Percentiles rank a stretch among this genome's conserved stretches.
phyloP scores from a whole-genome alignment of 2,113 vertebrate species.

The Scomber japonicus region DNA sequence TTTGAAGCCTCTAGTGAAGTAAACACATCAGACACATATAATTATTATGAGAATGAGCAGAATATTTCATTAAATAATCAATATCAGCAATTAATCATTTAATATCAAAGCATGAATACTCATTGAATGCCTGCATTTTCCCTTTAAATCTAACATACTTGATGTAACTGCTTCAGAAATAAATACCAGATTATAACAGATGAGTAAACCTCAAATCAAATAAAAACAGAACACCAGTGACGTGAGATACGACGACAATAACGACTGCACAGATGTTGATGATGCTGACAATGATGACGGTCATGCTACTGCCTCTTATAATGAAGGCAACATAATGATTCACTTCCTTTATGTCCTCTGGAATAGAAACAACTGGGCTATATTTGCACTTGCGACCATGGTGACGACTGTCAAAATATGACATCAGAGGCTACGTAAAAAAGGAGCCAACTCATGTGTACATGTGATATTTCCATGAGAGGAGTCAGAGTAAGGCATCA shows the following conservation, averaged over 20 bases:
- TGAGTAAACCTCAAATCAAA: background rate
- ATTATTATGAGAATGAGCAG: too few species aligned
- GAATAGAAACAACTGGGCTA: constrained; percentile 56
- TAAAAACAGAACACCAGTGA: constrained; percentile 13
- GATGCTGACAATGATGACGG: constrained; percentile 24
- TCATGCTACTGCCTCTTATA: background rate
- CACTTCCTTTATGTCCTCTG: constrained; percentile 36
- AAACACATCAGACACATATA: too few species aligned
- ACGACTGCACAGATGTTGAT: background rate
- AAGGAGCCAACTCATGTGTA: constrained; percentile 38
- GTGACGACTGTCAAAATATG: constrained; percentile 58
- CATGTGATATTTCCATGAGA: constrained; percentile 35
- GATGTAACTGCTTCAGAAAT: background rate
- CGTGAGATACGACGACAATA: background rate
- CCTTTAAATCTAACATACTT: background rate
- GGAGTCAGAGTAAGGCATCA: background rate
- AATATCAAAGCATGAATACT: too few species aligned
- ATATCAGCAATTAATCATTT: too few species aligned
- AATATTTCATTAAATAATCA: too few species aligned
- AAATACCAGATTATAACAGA: background rate
- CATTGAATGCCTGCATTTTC: background rate
- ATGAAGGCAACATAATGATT: constrained; percentile 40
- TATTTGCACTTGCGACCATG: constrained; percentile 67
- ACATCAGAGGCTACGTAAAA: constrained; percentile 60
- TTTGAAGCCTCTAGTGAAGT: too few species aligned